Evolutionary conservation across 2,113 vertebrate genomes (phyloP).

Genomic region (Pseudopodoces humilis): DNA sequence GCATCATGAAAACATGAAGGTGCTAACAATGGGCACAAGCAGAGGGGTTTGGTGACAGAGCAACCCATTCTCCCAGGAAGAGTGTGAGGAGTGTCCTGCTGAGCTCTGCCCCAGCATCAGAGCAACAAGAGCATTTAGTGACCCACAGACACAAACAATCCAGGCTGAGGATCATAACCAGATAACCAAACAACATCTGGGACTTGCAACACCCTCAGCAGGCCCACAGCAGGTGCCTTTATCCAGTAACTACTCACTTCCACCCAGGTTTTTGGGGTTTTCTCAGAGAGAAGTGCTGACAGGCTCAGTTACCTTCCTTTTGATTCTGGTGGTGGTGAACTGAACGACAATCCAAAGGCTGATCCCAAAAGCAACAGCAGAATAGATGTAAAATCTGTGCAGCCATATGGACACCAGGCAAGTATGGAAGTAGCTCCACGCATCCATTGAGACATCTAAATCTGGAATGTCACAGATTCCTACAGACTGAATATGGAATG

Average conservation of each 20-base stretch:
- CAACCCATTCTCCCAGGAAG: background rate
- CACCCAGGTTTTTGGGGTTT: background rate
- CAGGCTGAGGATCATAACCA: background rate
- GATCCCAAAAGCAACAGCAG: slow-evolving; percentile 78
- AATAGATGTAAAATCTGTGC: slow-evolving; percentile 85
- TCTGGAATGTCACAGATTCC: background rate
- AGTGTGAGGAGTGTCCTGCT: background rate
- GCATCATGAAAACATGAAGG: background rate
- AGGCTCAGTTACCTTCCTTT: slow-evolving; percentile 70
- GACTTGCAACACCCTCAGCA: background rate
- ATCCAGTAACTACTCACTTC: background rate
- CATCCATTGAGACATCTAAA: slow-evolving; percentile 61
- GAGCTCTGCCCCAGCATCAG: background rate
- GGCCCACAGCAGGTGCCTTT: background rate
- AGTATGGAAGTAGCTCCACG: slow-evolving; percentile 42
- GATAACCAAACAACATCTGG: background rate
- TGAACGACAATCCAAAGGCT: slow-evolving; percentile 83
- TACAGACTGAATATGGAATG: background rate
- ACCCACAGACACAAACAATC: background rate
- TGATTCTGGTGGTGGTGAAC: slow-evolving; percentile 53
- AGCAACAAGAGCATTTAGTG: fast-evolving
- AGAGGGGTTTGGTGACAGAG: background rate
- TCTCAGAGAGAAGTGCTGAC: background rate
- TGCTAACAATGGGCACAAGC: background rate
- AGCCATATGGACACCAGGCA: slow-evolving; percentile 80